These are phyloP conservation scores for Sesia bembeciformis DNA, from an alignment of 2,888 invertebrate species.

Conservation along the genomic window DNA sequence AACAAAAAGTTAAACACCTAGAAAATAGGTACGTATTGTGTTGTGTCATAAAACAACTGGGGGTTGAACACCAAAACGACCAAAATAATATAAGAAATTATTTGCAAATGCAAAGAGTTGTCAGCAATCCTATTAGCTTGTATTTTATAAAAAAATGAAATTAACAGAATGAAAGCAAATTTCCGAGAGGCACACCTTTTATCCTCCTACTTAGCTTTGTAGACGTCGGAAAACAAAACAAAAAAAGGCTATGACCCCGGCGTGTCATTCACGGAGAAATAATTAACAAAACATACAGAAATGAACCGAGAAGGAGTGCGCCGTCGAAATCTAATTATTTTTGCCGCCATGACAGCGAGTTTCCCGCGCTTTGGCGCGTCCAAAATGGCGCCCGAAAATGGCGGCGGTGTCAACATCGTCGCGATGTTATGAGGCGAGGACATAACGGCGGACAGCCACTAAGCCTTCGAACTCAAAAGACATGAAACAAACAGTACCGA, in stretches of 20 bases:
- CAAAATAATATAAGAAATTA: too few relatives aligned
- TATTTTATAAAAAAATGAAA: too few relatives aligned
- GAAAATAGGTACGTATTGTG: too few relatives aligned
- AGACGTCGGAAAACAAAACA: neutral
- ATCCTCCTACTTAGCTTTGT: neutral
- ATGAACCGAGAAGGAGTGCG: conserved; percentile 57
- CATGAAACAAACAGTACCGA: neutral
- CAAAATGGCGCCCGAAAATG: conserved; percentile 51
- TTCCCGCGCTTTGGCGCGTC: conserved; percentile 51
- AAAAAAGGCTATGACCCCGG: conserved; percentile 4
- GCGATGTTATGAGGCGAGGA: conserved; percentile 57
- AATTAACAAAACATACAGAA: conserved; percentile 69
- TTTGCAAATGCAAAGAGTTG: too few relatives aligned
- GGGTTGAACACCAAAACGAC: too few relatives aligned
- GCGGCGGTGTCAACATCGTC: conserved; percentile 47
- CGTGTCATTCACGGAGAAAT: conserved; percentile 43
- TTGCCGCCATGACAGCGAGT: conserved; percentile 59
- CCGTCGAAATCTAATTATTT: conserved; percentile 66
- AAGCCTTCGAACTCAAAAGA: conserved; percentile 41
- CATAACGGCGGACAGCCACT: conserved; percentile 52
- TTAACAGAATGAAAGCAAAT: too few relatives aligned
- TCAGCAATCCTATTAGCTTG: too few relatives aligned
- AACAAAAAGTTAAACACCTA: too few relatives aligned
- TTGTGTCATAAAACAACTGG: too few relatives aligned
- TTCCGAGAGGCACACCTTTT: too few relatives aligned